Base-by-base conservation (phyloP, 2,888 invertebrate species). In the Chironomus tentans region DNA sequence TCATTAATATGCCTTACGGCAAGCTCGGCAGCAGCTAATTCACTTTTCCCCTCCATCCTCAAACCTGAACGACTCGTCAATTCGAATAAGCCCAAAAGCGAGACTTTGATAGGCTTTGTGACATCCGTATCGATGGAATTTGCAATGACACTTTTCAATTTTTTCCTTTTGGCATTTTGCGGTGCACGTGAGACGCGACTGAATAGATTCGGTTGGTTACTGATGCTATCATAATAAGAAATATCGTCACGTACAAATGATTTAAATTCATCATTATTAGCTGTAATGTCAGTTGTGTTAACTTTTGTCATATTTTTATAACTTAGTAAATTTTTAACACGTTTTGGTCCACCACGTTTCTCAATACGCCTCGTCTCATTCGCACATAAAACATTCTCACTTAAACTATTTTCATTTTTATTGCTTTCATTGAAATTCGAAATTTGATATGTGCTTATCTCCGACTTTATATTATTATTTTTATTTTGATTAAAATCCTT, bases 1-100 rank as follows among this genome's bases (percentile, higher is more conserved):
- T 87, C 85, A 84, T 95, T 95, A 80, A 95, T 90, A 80, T 93
- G 92, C 77, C 88, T 86, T 69, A 95, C 90, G 0, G 95, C 95
- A 80, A 94, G 85, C 80, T 86, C 86, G 0, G 95, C 95, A 0
- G 94, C 94, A 12, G 88, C 87, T 80, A 92, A 85, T 81, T 93
- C 93, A 77, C 91, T 91, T 7, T 86, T 84, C 0, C 93, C 92
- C 78, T 92, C 91, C 68, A 86, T 85, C 77, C 92, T 85, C 0
- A 65, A 65, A 2, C 89, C 89, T 10, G 87, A 86, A 77, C 85
- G 85, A 1, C 89, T 88, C 7, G 91, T 90, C 80, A 94, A 84
- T 85, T 93, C 94, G 82, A 94, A 94, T 22, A 94, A 87, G 0
- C 93, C 94, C 79, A 93, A 86, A 78, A 94, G 87, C 0, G 90